Evolutionary conservation across 92 coral and sea anemone species (phyloP).

Genomic region (Hydrozoanthus gracilis): DNA sequence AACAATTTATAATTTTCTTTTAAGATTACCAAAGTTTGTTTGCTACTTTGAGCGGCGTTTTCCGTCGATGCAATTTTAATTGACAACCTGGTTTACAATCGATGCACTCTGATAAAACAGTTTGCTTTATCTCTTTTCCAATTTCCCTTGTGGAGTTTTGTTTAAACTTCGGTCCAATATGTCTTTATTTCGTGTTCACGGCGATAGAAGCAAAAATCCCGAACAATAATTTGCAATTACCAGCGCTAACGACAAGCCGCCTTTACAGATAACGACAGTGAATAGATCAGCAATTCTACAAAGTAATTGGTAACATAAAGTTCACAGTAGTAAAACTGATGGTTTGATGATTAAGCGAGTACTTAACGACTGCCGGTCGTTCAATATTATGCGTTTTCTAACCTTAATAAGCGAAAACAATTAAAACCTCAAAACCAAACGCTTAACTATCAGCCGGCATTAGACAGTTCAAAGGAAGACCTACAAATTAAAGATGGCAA

Average conservation of each 20-base stretch:
- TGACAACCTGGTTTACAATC: not conserved
- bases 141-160: not conserved
- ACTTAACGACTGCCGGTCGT: conserved; percentile 3
- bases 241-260: conserved; percentile 31
- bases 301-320: conserved; percentile 16
- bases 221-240: conserved; percentile 29
- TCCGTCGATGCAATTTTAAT: not conserved
- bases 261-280: conserved; percentile 8
- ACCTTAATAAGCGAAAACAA: conserved; percentile 27
- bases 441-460: not conserved
- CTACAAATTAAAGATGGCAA: not conserved
- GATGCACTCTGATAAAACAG: conserved; percentile 10
- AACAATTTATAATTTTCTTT: conserved; percentile 7
- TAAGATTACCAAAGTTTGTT: not conserved
- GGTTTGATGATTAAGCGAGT: conserved; percentile 20
- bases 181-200: not conserved
- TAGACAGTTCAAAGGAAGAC: not conserved
- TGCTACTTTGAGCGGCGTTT: not conserved
- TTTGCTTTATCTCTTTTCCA: not conserved
- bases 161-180: conserved; percentile 29
- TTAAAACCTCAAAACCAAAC: conserved; percentile 19
- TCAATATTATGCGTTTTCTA: conserved; percentile 21
- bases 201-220: conserved; percentile 3
- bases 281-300: conserved; percentile 7
- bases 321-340: conserved; percentile 28